These are phyloP conservation scores for Gymnocephalus cernua DNA, from an alignment of 2,113 vertebrate species.

Conservation along the genomic window DNA sequence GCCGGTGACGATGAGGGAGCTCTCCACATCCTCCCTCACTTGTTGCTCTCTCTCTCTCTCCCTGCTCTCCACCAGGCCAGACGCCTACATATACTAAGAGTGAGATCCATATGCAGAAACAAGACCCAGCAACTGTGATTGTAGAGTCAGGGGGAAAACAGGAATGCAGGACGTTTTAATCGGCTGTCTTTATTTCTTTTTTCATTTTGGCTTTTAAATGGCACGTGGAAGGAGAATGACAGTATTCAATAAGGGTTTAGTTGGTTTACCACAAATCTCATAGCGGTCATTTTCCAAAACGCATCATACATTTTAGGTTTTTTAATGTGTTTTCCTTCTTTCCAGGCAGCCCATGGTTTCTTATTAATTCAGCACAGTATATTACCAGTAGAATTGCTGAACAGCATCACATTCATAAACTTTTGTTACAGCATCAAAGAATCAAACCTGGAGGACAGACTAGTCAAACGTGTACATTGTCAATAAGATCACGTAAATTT, in stretches of 20 bases:
- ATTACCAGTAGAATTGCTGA: neutral
- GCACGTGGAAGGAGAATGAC: slow-evolving; percentile 6
- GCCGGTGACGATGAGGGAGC: slow-evolving; percentile 64
- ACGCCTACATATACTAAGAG: slow-evolving; percentile 17
- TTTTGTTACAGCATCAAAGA: neutral
- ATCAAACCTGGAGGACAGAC: neutral
- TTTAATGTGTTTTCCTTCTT: slow-evolving; percentile 1
- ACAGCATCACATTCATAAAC: neutral
- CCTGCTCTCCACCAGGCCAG: slow-evolving; percentile 21
- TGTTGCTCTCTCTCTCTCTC: slow-evolving; percentile 21
- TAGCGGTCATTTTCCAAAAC: neutral
- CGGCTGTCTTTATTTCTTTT: neutral
- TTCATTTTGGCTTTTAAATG: slow-evolving; percentile 1
- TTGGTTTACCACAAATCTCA: neutral
- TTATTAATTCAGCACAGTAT: too few species aligned
- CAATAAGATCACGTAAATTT: neutral
- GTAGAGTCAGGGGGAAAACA: slow-evolving; percentile 5
- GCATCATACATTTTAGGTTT: slow-evolving; percentile 19
- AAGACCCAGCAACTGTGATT: slow-evolving; percentile 5
- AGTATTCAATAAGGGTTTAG: neutral
- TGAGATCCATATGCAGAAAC: slow-evolving; percentile 48
- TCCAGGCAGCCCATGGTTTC: slow-evolving; percentile 2
- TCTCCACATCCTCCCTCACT: slow-evolving; percentile 51
- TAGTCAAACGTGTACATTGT: neutral
- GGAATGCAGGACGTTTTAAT: neutral